Base-by-base conservation (phyloP, 2,888 invertebrate genomes). In the Eurytoma californica region DNA sequence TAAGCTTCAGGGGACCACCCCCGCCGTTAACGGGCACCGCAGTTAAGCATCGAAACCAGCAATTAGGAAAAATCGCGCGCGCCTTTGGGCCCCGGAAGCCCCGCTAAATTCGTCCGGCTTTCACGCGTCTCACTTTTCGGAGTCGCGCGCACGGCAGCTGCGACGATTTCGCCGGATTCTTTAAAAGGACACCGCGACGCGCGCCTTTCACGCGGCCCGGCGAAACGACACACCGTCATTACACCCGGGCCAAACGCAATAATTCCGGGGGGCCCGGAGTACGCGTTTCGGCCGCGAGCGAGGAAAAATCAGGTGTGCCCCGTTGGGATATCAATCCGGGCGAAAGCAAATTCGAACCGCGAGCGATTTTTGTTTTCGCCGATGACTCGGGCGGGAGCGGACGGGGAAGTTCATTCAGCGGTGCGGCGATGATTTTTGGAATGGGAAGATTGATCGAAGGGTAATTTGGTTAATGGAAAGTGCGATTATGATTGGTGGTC, bases 131-230 rank as follows among this genome's bases (percentile, higher is more conserved):
- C 72, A 63, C 63, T 72, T 72, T 72, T 72, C 72, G 72, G 63
- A 72, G 53, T 39, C 49, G 28, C 39, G 20, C 14, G 20, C 1
- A 16, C 57, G 16, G 80, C 76, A 73, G 76, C 72, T 58, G 75
- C 14, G 49, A 20, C 51, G 72, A 78, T 81, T 81, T 78, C 80
- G 78, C 78, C 69, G 77, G 75, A 75, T 78, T 81, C 80, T 81
- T 81, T 81, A 81, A 81, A 81, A 81, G 80, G 80, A 81, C 7
- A 39, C 63, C n/a, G 16, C 63, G 30, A 61, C 30, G 60, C 28
- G 12, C 18, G 20, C 60, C 60, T 60, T 60, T 24, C 57, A 57
- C 57, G 57, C 57, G 20, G 57, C 4, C 39, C 39, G 39, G 0
- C 57, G 18, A 57, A 57, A 9, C 13, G 57, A 57, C 57, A 57